Evolutionary conservation across 2,888 invertebrate genomes (phyloP).

Genomic region (Ochropacha duplaris): DNA sequence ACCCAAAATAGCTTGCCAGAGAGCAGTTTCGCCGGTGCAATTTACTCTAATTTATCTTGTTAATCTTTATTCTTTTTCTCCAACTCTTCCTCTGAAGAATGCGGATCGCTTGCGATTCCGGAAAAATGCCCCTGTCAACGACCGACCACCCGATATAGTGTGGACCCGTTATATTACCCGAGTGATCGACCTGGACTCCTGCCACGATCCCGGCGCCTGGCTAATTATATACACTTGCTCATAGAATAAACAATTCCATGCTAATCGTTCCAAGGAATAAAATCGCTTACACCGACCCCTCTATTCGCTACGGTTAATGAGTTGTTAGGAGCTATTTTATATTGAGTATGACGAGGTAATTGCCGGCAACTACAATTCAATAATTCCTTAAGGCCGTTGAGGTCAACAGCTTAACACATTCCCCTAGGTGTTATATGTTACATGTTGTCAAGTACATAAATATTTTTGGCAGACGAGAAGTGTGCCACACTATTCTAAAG

Average conservation of each 20-base stretch:
- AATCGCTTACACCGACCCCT: constrained; percentile 45
- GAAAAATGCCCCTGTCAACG: constrained; percentile 74
- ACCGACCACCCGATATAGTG: constrained; percentile 73
- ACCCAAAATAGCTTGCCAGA: constrained; percentile 9
- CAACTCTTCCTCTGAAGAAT: constrained; percentile 35
- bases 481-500: background rate
- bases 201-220: constrained; percentile 68
- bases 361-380: constrained; percentile 40
- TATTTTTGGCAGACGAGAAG: background rate
- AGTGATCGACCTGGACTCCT: constrained; percentile 79
- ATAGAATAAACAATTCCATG: constrained; percentile 61
- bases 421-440: background rate
- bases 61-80: constrained; percentile 19
- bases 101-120: constrained; percentile 55
- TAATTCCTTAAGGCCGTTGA: constrained; percentile 36
- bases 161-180: constrained; percentile 70
- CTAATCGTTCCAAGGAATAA: constrained; percentile 56
- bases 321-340: constrained; percentile 45
- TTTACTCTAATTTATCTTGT: constrained; percentile 21
- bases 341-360: constrained; percentile 46
- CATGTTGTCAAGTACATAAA: background rate
- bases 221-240: constrained; percentile 68
- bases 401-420: constrained; percentile 32
- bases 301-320: constrained; percentile 40
- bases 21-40: constrained; percentile 17